Evolutionary conservation across 2,797 vertebrate genomes (phyloP).

Genomic region (Chloroceryle inda): DNA sequence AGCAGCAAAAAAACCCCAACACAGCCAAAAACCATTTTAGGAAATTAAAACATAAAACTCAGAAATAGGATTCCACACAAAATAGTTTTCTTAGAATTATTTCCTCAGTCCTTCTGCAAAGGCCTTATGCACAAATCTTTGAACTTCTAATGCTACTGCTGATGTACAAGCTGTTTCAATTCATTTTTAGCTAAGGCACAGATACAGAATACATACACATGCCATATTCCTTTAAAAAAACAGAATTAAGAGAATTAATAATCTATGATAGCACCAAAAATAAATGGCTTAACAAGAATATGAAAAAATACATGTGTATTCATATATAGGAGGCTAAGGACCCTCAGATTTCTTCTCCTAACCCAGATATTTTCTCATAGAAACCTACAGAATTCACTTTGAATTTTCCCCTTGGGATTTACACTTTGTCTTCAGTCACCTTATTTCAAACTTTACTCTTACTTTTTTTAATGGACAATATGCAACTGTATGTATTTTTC

Average conservation of each 20-base stretch:
- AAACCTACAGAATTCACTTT: background rate
- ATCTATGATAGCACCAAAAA: background rate
- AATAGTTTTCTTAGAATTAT: background rate
- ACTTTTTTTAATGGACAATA: background rate
- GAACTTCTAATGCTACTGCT: background rate
- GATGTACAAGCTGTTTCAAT: background rate
- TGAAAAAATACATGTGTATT: background rate
- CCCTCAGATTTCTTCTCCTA: background rate
- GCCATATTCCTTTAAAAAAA: background rate
- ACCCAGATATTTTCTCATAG: background rate
- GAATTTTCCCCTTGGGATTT: background rate
- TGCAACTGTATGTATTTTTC: constrained; percentile 15
- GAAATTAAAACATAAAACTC: constrained; percentile 12
- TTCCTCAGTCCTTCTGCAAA: background rate
- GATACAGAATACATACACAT: background rate
- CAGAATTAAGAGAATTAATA: background rate
- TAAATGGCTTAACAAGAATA: background rate
- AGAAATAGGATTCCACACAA: background rate
- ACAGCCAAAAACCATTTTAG: background rate
- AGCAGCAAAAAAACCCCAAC: background rate
- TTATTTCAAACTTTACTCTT: background rate
- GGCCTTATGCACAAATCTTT: background rate
- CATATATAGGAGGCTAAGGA: background rate
- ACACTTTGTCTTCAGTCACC: background rate
- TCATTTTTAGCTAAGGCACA: background rate